phyloP scores from a whole-genome alignment of 2,113 vertebrate genomes.

The Echinops telfairi region DNA sequence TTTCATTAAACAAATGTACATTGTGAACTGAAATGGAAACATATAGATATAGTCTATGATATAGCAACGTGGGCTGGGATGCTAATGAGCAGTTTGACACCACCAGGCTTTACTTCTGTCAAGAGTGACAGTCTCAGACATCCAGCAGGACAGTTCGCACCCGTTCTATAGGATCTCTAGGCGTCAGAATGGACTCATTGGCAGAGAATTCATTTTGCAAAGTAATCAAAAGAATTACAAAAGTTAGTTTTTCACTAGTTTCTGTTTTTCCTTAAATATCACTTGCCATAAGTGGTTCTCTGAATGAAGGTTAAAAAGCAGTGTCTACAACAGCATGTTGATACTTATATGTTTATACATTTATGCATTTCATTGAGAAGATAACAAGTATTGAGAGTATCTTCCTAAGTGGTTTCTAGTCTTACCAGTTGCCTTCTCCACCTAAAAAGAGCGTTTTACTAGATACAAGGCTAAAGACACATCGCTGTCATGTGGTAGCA shows the following conservation, averaged over 20 bases:
- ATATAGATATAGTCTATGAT: background rate
- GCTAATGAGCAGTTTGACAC: too few relatives aligned
- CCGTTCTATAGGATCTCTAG: too few relatives aligned
- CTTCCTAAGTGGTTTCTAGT: background rate
- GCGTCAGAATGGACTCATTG: too few relatives aligned
- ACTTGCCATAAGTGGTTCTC: background rate
- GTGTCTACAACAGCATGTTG: background rate
- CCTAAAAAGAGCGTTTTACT: background rate
- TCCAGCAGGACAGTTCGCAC: too few relatives aligned
- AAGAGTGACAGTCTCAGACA: too few relatives aligned
- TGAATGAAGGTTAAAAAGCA: background rate
- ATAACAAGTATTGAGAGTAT: background rate
- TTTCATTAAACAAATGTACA: background rate
- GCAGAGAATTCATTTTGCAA: too few relatives aligned
- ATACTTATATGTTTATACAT: background rate
- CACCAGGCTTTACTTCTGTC: too few relatives aligned
- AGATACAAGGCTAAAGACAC: background rate
- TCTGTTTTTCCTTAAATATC: background rate
- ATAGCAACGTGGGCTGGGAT: too few relatives aligned
- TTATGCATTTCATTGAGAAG: background rate
- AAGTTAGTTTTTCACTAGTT: background rate
- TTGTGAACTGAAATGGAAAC: background rate
- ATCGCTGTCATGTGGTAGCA: background rate
- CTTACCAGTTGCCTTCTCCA: background rate
- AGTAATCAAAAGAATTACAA: slow-evolving; percentile 40